Conservation (phyloP, 1,140 invertebrate genomes). For the Caerostris extrusa region DNA sequence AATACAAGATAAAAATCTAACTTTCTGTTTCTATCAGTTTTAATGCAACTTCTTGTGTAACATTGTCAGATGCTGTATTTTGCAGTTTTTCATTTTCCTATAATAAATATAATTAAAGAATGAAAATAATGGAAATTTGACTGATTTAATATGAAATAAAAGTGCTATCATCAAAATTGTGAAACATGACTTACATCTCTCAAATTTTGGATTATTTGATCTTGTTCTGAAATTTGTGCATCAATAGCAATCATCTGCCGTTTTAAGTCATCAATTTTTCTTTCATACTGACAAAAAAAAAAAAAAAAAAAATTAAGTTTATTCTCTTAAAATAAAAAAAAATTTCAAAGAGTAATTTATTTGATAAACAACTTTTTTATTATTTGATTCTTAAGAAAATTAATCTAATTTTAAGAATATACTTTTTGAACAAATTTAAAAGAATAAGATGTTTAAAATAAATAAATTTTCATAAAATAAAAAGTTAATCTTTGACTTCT, state of each 20-base stretch:
- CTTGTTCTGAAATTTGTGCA: conserved; percentile 84
- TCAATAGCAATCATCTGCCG: conserved; percentile 83
- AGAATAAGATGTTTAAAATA: too few relatives aligned
- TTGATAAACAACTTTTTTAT: too few relatives aligned
- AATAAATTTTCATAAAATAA: too few relatives aligned
- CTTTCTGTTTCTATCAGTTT: conserved; percentile 85
- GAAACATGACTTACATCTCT: conserved; percentile 70
- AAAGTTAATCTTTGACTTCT: too few relatives aligned
- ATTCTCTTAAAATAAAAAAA: not conserved
- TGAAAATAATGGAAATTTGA: not conserved
- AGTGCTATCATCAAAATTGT: not conserved
- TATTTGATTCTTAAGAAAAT: too few relatives aligned
- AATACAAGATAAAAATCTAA: conserved; percentile 80
- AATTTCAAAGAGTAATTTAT: not conserved
- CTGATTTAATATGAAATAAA: not conserved
- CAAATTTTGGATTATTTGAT: conserved; percentile 79
- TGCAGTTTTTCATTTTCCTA: conserved; percentile 78
- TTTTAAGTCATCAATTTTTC: conserved; percentile 82
- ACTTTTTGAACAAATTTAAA: too few relatives aligned
- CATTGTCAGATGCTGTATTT: conserved; percentile 48
- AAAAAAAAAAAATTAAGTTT: not conserved
- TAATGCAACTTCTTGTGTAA: conserved; percentile 78
- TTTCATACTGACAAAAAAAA: conserved; percentile 79
- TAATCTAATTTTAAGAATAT: too few relatives aligned
- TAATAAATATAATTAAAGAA: not conserved